Evolutionary conservation across 2,797 vertebrate genomes (phyloP), one percentile per base, ranked within the genome.

Genomic region (Malurus splendens): DNA sequence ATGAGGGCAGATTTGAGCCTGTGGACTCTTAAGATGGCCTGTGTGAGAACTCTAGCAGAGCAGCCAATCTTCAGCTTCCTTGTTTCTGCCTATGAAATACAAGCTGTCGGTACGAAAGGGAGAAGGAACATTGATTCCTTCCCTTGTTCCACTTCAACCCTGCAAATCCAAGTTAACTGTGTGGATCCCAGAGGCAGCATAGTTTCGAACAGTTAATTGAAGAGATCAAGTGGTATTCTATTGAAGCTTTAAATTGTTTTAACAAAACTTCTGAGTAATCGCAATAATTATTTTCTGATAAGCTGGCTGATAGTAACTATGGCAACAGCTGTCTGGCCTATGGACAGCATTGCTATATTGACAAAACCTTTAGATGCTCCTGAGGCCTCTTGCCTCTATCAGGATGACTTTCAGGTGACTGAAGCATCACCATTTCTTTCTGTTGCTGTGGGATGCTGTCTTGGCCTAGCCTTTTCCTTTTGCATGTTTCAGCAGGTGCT

Each of bases 231-330:
- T 45, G 64, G 55, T 78, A 52, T 78, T 52, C 45, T 90, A 55
- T 72, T 62, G 90, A 92, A 87, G 90, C 68, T 72, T 93, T 86
- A 90, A 92, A 92, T 91, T 95, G 75, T 91, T 95, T 94, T 95
- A 96, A 93, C 82, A 52, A 92, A 97, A 97, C 96, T 97, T 97
- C 84, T 94, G 92, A 95, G 92, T 95, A 96, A 96, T 96, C 42
- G 54, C 94, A 97, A 87, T 96, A 96, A 96, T 97, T 97, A 97
- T 95, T 96, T 97, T 90, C 92, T 96, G 95, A 96, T 97, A 96
- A 96, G 95, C 95, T 96, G 94, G 86, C 87, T 96, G 96, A 97
- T 96, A 96, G 97, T 97, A 97, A 96, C 97, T 96, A 97, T 97
- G 96, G 97, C 95, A 97, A 97, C 97, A 95, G 96, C 95, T 96